Evolutionary conservation across 2,888 invertebrate species (phyloP), one percentile per base, ranked within the genome.

Genomic region (Cataglyphis albicans): DNA sequence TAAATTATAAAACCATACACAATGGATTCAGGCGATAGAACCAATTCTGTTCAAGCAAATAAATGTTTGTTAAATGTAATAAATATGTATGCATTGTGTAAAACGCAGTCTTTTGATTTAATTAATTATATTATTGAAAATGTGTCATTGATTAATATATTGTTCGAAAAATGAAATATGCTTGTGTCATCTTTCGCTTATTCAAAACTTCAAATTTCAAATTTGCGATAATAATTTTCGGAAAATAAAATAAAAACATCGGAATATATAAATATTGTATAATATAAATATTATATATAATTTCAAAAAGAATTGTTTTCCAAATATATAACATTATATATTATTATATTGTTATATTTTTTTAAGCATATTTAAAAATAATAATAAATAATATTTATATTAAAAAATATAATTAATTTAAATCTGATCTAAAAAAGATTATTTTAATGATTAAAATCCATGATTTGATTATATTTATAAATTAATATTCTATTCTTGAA

Each of bases 1-100:
- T 80, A 48, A 80, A 80, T 80, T 80, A 80, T 80, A 74, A 44
- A 52, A 38, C 55, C 12, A 25, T n/a, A 15, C 12, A 38, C n/a
- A 15, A 52, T 9, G 12, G n/a, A 38, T 41, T 59, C 21, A 32
- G 4, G 38, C 59, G 35, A 72, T n/a, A 35, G 44, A 78, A 18
- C 1, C 32, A 80, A 80, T 73, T 73, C 44, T 18, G 21, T 41
- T 32, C 1, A 21, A 2, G 12, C 25, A 35, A 57, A 73, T 59
- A 78, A 78, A 72, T 57, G 32, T 12, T 32, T 35, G 35, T 41
- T 44, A 44, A 21, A 6, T 35, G 68, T 38, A 57, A 18, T 12
- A 55, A 1, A 12, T 44, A 55, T 9, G n/a, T 48, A n/a, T 52
- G 2, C n/a, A 52, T n/a, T 18, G 3, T 21, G 52, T 12, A 29